Evolutionary conservation across 2,113 vertebrate genomes (phyloP).

Genomic region (Coryphaenoides rupestris): DNA sequence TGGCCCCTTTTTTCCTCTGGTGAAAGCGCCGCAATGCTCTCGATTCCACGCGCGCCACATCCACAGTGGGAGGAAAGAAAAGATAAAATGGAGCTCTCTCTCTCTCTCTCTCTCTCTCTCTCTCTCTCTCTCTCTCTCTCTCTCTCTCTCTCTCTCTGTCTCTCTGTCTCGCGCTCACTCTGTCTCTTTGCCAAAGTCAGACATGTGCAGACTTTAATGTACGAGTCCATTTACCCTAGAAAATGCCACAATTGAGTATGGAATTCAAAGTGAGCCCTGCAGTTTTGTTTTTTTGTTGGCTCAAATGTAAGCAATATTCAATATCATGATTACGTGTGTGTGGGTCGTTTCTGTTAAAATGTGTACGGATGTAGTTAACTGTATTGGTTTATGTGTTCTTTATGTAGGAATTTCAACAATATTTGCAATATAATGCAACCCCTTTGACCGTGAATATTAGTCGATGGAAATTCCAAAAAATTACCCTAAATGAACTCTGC

Average conservation of each 20-base stretch:
- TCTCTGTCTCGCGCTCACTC: no score
- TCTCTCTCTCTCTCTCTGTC: no score
- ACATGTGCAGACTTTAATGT: conserved; percentile 73
- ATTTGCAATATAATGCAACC: not conserved
- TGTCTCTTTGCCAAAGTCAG: conserved; percentile 58
- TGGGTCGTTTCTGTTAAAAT: conserved; percentile 45
- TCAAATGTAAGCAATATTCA: conserved; percentile 57
- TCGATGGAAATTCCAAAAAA: conserved; percentile 7
- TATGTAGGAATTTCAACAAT: no score
- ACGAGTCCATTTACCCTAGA: conserved; percentile 69
- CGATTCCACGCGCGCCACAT: conserved; percentile 70
- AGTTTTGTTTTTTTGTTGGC: conserved; percentile 61
- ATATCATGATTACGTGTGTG: conserved; percentile 57
- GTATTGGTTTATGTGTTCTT: no score
- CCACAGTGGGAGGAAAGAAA: conserved; percentile 43
- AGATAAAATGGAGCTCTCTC: conserved; percentile 69
- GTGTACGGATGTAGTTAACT: no score
- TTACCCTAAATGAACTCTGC: not conserved
- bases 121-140: no score
- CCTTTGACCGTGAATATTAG: conserved; percentile 16
- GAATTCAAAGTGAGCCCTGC: conserved; percentile 66
- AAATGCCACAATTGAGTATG: conserved; percentile 66
- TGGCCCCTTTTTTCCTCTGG: conserved; percentile 86
- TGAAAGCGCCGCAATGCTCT: conserved; percentile 85
- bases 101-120: conserved; percentile 38